phyloP scores from a whole-genome alignment of 2,888 invertebrate species.

The Tetropium fuscum region DNA sequence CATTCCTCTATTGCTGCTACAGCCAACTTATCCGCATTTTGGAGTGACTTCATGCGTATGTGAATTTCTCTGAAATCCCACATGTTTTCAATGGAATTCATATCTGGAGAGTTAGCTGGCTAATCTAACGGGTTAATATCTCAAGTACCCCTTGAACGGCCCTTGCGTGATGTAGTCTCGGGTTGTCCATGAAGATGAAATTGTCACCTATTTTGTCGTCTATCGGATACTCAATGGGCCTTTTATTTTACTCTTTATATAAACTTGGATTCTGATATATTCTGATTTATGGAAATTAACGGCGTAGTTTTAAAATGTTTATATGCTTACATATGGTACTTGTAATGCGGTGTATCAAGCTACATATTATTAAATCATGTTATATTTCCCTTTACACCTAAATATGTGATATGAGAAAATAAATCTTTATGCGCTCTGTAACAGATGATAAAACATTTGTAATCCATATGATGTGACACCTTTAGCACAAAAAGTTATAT shows the following conservation, averaged over 20 bases:
- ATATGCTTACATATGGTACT: too few species aligned
- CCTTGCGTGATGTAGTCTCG: slow-evolving; percentile 28
- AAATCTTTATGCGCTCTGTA: too few species aligned
- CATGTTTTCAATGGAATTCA: slow-evolving; percentile 45
- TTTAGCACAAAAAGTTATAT: too few species aligned
- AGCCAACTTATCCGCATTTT: slow-evolving; percentile 27
- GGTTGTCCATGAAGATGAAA: slow-evolving; percentile 32
- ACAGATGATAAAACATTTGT: too few species aligned
- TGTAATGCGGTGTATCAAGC: too few species aligned
- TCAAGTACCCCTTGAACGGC: slow-evolving; percentile 22
- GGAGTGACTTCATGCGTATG: slow-evolving; percentile 26
- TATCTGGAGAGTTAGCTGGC: slow-evolving; percentile 49
- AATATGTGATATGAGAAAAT: too few species aligned
- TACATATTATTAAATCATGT: too few species aligned
- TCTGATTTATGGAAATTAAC: slow-evolving; percentile 7
- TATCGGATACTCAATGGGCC: slow-evolving; percentile 12
- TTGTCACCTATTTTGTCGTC: slow-evolving; percentile 18
- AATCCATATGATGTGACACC: too few species aligned
- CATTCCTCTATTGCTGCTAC: slow-evolving; percentile 32
- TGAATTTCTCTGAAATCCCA: slow-evolving; percentile 41
- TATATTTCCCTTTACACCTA: too few species aligned
- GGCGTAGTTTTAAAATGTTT: too few species aligned
- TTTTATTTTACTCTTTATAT: not conserved
- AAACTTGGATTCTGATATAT: not conserved
- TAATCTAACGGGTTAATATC: slow-evolving; percentile 34